Evolutionary conservation across 2,888 invertebrate species (phyloP), one percentile per base, ranked within the genome.

Genomic region (Baronia brevicornis): DNA sequence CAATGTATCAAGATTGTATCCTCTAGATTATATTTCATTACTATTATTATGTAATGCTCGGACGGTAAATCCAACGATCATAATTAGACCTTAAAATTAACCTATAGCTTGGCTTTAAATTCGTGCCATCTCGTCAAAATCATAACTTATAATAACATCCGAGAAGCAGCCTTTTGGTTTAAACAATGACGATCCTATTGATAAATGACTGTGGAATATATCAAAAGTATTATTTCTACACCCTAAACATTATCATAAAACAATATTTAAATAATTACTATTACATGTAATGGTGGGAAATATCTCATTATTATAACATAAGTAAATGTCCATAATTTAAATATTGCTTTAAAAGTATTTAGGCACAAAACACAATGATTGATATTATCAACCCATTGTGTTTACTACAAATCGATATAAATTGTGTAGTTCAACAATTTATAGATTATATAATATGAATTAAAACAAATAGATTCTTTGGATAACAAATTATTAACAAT

Each of bases 161-260:
- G 73, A 80, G 77, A 82, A 80, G 82, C 80, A 80, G 80, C 75
- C 79, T 80, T 80, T 80, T 75, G 70, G 71, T 77, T 75, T 60
- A 68, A 73, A 75, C 61, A 63, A 68, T 59, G 60, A 77, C 53
- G 43, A 67, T 68, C 64, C 66, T 72, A 68, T 60, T 67, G 50
- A 59, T 60, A 64, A 67, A 82, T 82, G 84, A 84, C 84, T 82
- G 84, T 84, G 84, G 82, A 84, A 82, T 80, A 84, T 70, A 68
- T 69, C 54, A 67, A 67, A 71, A 62, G 58, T 42, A 62, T 66
- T 67, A 72, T 54, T 50, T 60, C 68, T 75, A 72, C 44, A 64
- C 43, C 67, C 79, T 80, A 75, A 71, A 59, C 54, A 67, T 67
- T 69, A 71, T 73, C 65, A 59, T 65, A 70, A 74, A 78, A 73